Evolutionary conservation across 2,113 vertebrate species (phyloP).

Genomic region (Oostethus manadensis): DNA sequence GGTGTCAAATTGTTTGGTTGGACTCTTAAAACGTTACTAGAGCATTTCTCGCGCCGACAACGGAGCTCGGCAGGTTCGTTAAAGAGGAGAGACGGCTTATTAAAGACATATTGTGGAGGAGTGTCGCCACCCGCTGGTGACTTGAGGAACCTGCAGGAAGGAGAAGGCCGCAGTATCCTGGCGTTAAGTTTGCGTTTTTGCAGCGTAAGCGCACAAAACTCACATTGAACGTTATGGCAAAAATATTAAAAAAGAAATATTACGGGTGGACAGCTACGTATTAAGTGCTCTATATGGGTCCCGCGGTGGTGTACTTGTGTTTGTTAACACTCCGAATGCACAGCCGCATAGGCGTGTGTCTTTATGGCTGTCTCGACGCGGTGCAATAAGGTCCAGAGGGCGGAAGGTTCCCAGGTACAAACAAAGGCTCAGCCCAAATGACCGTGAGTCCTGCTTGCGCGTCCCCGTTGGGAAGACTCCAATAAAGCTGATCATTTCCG

Average conservation of each 20-base stretch:
- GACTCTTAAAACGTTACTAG: slow-evolving; percentile 43
- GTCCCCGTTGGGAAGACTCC: slow-evolving; percentile 69
- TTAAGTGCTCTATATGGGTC: too few relatives aligned
- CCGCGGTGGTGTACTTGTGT: too few relatives aligned
- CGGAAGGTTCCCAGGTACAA: slow-evolving; percentile 67
- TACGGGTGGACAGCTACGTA: too few relatives aligned
- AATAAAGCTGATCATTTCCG: slow-evolving; percentile 96
- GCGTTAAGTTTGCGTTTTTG: background rate
- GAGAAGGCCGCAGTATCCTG: background rate
- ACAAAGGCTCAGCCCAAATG: slow-evolving; percentile 72
- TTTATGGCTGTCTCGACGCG: slow-evolving; percentile 69
- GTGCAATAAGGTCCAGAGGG: slow-evolving; percentile 70
- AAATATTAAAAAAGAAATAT: background rate
- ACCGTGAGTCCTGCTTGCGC: slow-evolving; percentile 69
- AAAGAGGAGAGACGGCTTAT: slow-evolving; percentile 1
- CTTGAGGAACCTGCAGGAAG: rapidly evolving
- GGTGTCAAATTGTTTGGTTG: slow-evolving; percentile 51
- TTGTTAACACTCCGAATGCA: background rate
- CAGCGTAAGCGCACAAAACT: too few relatives aligned
- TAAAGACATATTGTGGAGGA: slow-evolving; percentile 62
- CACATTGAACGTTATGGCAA: too few relatives aligned
- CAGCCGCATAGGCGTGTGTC: background rate
- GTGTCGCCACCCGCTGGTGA: slow-evolving; percentile 81
- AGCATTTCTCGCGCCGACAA: slow-evolving; percentile 10
- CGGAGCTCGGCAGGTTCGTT: slow-evolving; percentile 24